Evolutionary conservation across 1,140 invertebrate species (phyloP), one percentile per base, ranked within the genome.

Genomic region (Vanessa tameamea): DNA sequence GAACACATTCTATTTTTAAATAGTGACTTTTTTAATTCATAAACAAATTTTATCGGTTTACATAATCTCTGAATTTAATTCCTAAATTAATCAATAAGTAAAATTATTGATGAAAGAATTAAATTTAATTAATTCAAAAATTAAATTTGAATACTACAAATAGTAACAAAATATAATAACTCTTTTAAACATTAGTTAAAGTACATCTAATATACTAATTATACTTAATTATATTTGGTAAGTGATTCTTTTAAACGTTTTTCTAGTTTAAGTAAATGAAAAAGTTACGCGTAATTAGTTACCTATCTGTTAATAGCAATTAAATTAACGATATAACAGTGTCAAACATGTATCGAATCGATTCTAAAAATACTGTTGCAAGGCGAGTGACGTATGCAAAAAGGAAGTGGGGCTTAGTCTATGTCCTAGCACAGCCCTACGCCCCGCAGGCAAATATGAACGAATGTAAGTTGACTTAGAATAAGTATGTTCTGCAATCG

Each of bases 401-500:
- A 75, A 75, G 73, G 73, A 75, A 71, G 64, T 67, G 73, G 47
- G 69, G 64, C 47, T 69, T 84, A 87, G 86, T 64, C 47, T 47
- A 57, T 84, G 73, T 82, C 80, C 83, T 81, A 87, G 85, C 83
- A 76, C 91, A 92, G 85, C 91, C 91, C 91, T 92, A 91, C 78
- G 85, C 79, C 88, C 88, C 86, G 87, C 89, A 92, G 91, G 91
- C 91, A 92, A 92, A 92, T 92, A 92, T 92, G 89, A 92, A 92
- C 89, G 91, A 92, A 92, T 92, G 91, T 92, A 91, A 92, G 89
- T 92, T 91, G 91, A 92, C 89, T 92, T 92, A 92, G 91, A 92
- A 92, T 92, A 92, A 92, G 91, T 92, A 87, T 91, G 89, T 91
- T 90, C 88, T 88, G 88, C 91, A 91, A 92, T 90, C 89, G 88